Conservation (phyloP, 1,140 invertebrate species). For the Berghia stephanieae region DNA sequence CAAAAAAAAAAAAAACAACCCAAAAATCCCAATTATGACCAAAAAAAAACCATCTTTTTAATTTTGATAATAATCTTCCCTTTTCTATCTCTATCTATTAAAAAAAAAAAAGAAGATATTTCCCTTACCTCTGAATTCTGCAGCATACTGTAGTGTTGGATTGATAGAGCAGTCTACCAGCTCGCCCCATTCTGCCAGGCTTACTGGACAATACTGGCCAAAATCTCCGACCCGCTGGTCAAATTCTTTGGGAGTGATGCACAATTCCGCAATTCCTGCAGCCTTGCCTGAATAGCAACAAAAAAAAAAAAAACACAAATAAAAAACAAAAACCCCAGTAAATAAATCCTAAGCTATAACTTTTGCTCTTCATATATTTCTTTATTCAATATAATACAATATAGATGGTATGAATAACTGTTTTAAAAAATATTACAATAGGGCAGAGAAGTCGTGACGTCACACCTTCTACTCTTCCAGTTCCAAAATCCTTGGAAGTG, state of each 20-base stretch:
- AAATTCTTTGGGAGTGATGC: conserved; percentile 66
- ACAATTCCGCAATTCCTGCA: conserved; percentile 62
- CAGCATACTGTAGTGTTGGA: conserved; percentile 58
- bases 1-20: not conserved
- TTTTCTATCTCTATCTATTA: too few species aligned
- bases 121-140: conserved; percentile 63
- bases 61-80: too few species aligned
- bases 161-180: conserved; percentile 63
- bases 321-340: not conserved
- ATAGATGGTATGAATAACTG: too few species aligned
- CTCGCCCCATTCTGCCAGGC: conserved; percentile 59
- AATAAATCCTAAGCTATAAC: not conserved
- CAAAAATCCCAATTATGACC: not conserved
- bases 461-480: too few species aligned
- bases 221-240: conserved; percentile 62
- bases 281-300: conserved; percentile 54
- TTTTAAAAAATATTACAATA: too few species aligned
- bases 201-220: conserved; percentile 67
- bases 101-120: conserved; percentile 16
- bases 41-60: not conserved
- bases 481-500: too few species aligned
- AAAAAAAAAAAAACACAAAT: conserved; percentile 8
- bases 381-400: too few species aligned
- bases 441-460: too few species aligned
- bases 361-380: not conserved